Conservation (phyloP, 23 tunicate species). For the Ciona savignyi region DNA sequence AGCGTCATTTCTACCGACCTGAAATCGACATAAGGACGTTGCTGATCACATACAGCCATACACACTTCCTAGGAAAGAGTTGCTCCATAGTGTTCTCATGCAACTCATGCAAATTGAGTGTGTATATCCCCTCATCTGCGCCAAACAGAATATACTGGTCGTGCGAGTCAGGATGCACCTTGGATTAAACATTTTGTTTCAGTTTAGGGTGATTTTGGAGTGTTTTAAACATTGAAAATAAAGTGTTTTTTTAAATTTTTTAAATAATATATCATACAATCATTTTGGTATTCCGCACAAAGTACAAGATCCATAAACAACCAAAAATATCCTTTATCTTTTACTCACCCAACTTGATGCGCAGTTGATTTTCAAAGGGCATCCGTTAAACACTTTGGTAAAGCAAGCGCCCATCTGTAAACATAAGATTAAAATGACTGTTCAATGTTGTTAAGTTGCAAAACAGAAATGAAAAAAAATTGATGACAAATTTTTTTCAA, state of each 20-base stretch:
- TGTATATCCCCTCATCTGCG: conserved; percentile 97
- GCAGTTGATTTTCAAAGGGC: conserved; percentile 97
- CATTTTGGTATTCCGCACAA: too few species aligned
- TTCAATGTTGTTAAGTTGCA: not conserved
- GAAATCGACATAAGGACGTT: conserved; percentile 94
- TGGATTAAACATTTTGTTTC: not conserved
- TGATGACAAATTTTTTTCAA: not conserved
- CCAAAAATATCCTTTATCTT: too few species aligned
- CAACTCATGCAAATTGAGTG: conserved; percentile 85
- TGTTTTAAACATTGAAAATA: not conserved
- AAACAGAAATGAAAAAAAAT: not conserved
- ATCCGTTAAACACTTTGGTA: conserved; percentile 97
- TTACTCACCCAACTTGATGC: conserved; percentile 98
- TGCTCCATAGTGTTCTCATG: conserved; percentile 99
- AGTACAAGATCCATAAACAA: too few species aligned
- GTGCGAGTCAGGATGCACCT: conserved; percentile 97
- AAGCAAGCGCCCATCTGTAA: conserved; percentile 99
- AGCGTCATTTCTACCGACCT: too few species aligned
- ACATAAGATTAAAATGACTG: not conserved
- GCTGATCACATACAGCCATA: conserved; percentile 89
- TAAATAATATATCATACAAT: not conserved
- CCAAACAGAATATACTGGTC: conserved; percentile 99
- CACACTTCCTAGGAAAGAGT: conserved; percentile 84
- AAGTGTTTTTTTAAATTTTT: not conserved
- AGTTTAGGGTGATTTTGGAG: not conserved